These are phyloP conservation scores for Apoda limacodes DNA, from an alignment of 2,888 invertebrate genomes.

Conservation along the genomic window DNA sequence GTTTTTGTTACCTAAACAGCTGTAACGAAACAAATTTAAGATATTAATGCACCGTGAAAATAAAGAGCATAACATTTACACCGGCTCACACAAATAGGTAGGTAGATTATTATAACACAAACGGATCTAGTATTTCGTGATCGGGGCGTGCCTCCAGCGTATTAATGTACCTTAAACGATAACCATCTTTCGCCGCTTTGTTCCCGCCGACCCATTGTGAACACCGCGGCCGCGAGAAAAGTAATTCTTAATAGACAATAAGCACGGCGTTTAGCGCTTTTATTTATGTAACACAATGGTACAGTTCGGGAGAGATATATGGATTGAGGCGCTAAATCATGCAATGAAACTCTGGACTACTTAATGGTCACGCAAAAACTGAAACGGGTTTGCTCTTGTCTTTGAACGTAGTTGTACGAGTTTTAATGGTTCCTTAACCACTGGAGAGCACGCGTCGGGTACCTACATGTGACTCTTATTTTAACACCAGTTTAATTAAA, in stretches of 20 bases:
- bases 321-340: constrained; percentile 30
- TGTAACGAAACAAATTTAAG: constrained; percentile 15
- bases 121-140: constrained; percentile 62
- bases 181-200: constrained; percentile 52
- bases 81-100: constrained; percentile 28
- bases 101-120: constrained; percentile 36
- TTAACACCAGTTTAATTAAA: no score
- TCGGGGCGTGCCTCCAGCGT: constrained; percentile 58
- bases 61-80: constrained; percentile 32
- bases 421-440: no score
- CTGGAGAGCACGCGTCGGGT: no score
- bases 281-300: constrained; percentile 61
- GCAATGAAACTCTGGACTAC: constrained; percentile 20
- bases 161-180: constrained; percentile 56
- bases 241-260: constrained; percentile 67
- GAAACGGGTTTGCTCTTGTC: constrained; percentile 14
- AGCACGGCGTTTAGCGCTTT: constrained; percentile 56
- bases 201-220: constrained; percentile 58
- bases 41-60: constrained; percentile 39
- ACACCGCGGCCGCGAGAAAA: constrained; percentile 48
- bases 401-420: no score
- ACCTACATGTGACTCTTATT: no score
- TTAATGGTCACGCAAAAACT: constrained; percentile 8
- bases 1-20: constrained; percentile 16
- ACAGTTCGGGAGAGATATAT: constrained; percentile 46